Base-by-base conservation (phyloP, 2,113 vertebrate species). In the Syngnathus typhle region DNA sequence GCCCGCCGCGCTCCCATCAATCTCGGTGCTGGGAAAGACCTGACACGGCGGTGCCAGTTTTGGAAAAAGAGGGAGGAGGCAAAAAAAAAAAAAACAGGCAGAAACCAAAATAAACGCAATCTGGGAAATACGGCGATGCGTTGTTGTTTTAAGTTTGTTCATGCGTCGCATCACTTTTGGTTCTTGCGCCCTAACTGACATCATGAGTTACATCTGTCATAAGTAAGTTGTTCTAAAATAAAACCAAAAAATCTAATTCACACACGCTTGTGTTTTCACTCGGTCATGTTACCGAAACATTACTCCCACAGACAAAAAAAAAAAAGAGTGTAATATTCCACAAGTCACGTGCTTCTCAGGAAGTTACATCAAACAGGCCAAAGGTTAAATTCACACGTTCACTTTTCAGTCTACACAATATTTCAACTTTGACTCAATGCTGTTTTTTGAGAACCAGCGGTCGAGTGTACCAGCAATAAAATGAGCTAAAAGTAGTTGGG, bases 1-100 rank as follows among this genome's bases (percentile, higher is more conserved):
- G 75, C 79, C 79, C 77, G 75, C 83, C 77, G 80, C 83, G 88
- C 83, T 87, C 84, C 55, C 82, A 89, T 88, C 83, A 85, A 85
- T 88, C 86, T 87, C 70, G 82, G 79, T 72, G 72, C 76, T 87
- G 80, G 82, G 87, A 88, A 84, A 83, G 71, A 71, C 68, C 70
- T 76, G 72, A 79, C 68, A 82, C 70, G 70, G 72, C 68, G 73
- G 74, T 62, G 64, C 56, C 75, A 60, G 62, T 69, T 75, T 73
- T 55, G 60, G 49, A 66, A 36, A 62, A 43, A 61, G 38, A 10
- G 38, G 68, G 23, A 73, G 55, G 60, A 76, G 67, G 68, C 37
- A 52, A 71, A 77, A 64, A 27, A 32, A 32, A 38, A 8, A 46
- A 46, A 46, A 46, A 49, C 9, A 23, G 38, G 27, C 11, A 72